phyloP scores from a whole-genome alignment of 2,888 invertebrate genomes.

The Drosophila histrio region DNA sequence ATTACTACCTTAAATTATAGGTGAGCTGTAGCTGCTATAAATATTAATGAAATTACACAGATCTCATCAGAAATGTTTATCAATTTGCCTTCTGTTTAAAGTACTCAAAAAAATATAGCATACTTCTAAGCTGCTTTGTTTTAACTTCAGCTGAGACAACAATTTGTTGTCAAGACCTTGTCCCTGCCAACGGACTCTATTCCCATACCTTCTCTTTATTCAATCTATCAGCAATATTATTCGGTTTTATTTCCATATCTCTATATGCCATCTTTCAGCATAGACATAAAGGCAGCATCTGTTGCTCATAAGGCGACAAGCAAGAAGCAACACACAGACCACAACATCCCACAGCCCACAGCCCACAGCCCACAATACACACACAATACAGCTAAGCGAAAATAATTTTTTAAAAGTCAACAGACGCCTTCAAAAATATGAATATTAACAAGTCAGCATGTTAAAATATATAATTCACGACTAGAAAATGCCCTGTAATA shows the following conservation, averaged over 20 bases:
- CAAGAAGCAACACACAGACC: neutral
- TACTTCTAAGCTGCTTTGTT: constrained; percentile 1
- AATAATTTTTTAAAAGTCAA: constrained; percentile 31
- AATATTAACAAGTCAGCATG: constrained; percentile 31
- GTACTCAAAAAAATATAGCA: neutral
- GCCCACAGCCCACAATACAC: neutral
- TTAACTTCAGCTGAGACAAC: neutral
- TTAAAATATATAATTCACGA: neutral
- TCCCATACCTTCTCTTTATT: neutral
- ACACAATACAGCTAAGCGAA: constrained; percentile 14
- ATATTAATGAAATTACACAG: neutral
- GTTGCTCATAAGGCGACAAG: constrained; percentile 30
- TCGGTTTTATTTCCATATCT: constrained; percentile 10
- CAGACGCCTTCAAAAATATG: constrained; percentile 40
- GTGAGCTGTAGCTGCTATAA: neutral
- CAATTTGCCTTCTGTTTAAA: neutral
- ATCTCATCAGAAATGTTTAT: neutral
- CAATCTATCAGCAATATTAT: constrained; percentile 22
- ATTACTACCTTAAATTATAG: neutral
- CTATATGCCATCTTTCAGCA: constrained; percentile 24
- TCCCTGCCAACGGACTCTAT: constrained; percentile 20
- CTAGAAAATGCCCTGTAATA: neutral
- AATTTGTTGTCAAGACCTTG: neutral
- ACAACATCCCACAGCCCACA: neutral
- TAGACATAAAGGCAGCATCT: constrained; percentile 45